Evolutionary conservation across 2,888 invertebrate genomes (phyloP).

Genomic region (Pediacus dermestoides): DNA sequence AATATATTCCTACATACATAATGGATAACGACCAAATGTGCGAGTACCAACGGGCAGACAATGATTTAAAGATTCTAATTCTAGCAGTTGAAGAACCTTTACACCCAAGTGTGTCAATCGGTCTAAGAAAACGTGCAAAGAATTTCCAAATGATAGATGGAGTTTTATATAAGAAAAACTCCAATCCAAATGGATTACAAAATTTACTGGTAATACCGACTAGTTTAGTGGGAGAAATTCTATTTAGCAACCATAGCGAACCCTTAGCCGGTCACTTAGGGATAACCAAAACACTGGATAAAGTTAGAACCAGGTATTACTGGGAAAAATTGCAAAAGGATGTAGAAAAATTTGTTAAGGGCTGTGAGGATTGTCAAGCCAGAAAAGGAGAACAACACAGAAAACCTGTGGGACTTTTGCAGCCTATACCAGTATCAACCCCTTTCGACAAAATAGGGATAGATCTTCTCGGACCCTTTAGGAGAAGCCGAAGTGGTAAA

Average conservation of each 20-base stretch:
- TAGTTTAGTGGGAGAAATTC: constrained; percentile 15
- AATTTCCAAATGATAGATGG: constrained; percentile 16
- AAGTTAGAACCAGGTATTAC: constrained; percentile 16
- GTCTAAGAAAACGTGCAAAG: constrained; percentile 13
- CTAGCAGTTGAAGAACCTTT: constrained; percentile 16
- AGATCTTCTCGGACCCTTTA: constrained; percentile 24
- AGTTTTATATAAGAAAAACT: constrained; percentile 14
- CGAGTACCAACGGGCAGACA: no score
- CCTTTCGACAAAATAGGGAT: constrained; percentile 14
- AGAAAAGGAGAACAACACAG: constrained; percentile 13
- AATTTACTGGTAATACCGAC: constrained; percentile 17
- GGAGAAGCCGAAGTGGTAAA: constrained; percentile 19
- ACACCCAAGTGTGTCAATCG: constrained; percentile 10
- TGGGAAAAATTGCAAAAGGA: constrained; percentile 14
- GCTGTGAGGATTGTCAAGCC: constrained; percentile 17
- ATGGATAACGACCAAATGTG: no score
- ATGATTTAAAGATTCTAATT: no score
- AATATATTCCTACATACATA: no score
- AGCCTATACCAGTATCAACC: constrained; percentile 1
- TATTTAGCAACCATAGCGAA: constrained; percentile 15
- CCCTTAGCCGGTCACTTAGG: constrained; percentile 23
- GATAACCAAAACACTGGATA: constrained; percentile 13
- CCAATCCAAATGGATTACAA: constrained; percentile 6
- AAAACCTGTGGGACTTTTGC: constrained; percentile 12
- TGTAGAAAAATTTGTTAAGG: constrained; percentile 19